Conservation (phyloP, 2,797 vertebrate species). For the Melanogrammus aeglefinus region DNA sequence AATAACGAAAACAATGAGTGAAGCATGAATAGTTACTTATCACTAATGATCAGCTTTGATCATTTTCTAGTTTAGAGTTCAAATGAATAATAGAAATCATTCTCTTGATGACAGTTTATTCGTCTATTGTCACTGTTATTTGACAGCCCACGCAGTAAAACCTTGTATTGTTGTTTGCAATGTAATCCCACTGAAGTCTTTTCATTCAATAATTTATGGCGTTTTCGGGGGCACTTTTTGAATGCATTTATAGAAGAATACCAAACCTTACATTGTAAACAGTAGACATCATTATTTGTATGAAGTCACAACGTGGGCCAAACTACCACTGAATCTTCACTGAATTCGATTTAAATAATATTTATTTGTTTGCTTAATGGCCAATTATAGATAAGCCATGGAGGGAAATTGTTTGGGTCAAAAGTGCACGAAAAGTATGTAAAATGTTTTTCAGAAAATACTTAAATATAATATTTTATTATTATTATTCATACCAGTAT, state of each 20-base stretch:
- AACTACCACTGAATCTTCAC: constrained; percentile 43
- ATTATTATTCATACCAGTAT: constrained; percentile 17
- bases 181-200: background rate
- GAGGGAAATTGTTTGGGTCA: constrained; percentile 37
- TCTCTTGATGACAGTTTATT: background rate
- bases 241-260: background rate
- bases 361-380: constrained; percentile 52
- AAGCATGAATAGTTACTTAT: constrained; percentile 2
- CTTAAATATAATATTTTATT: background rate
- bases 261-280: background rate
- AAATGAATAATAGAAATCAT: background rate
- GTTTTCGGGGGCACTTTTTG: background rate
- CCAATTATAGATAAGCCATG: constrained; percentile 55
- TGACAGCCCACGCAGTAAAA: too few relatives aligned
- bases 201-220: background rate
- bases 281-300: background rate
- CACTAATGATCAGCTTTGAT: background rate
- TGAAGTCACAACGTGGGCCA: constrained; percentile 30
- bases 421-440: constrained; percentile 32
- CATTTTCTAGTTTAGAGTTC: background rate
- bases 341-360: background rate
- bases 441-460: background rate
- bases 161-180: background rate
- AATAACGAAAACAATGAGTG: background rate
- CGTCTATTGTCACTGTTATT: background rate